Evolutionary conservation across 2,113 vertebrate species (phyloP), one percentile per base, ranked within the genome.

Genomic region (Nestor notabilis): DNA sequence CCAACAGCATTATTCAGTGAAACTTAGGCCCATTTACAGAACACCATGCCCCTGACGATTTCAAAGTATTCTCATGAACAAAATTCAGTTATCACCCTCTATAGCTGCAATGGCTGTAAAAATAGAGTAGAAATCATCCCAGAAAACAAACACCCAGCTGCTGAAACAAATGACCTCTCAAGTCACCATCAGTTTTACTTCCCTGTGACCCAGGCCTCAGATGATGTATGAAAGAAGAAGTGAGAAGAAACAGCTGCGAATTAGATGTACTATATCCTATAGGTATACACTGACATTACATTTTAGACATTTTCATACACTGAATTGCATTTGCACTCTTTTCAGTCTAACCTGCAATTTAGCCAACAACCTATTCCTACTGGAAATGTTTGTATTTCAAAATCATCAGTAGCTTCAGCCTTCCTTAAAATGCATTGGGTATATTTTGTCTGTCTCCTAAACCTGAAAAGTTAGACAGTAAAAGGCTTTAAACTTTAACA

Each of bases 141-240:
- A 81, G 35, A 89, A 97, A 80, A 89, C 23, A 89, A 77, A 87
- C 55, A 94, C 10, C 15, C 75, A 97, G 55, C 79, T 95, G 87
- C 49, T 93, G 77, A 80, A 95, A 88, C 68, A 94, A 93, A 70
- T 21, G 91, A 69, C 72, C 70, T 89, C 71, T 69, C 63, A 95
- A 92, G 35, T 33, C 85, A 85, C 79, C 53, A 81, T 3, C 46
- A 71, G 60, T 95, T 93, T 97, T 83, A 25, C 80, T 97, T 98
- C 95, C 80, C 61, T 81, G 5, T 50, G 74, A 95, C 75, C 55
- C 46, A 63, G 76, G 66, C 84, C 86, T 97, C 77, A 96, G 94
- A 97, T 23, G 97, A 97, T 50, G 52, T 78, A 91, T 87, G 84
- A 8, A 90, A 91, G 84, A 90, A 93, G 88, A 97, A 97, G 84